These are phyloP conservation scores for Sebastes kiyomatsui DNA, from an alignment of 2,797 vertebrate genomes.

Conservation along the genomic window DNA sequence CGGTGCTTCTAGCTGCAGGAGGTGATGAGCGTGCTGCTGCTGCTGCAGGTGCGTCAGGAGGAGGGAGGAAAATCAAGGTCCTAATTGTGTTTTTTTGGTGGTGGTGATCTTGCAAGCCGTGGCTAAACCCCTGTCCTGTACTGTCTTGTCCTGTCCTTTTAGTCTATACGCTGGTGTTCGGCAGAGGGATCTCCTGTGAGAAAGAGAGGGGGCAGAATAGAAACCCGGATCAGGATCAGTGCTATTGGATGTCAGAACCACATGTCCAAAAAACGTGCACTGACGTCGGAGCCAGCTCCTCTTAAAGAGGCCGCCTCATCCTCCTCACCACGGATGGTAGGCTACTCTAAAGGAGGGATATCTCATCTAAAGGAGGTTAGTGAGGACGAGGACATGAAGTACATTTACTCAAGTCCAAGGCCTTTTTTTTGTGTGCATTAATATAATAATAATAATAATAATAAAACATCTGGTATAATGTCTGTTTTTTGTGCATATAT, in stretches of 20 bases:
- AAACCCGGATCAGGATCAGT: conserved; percentile 43
- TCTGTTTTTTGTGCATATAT: too few relatives aligned
- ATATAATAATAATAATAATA: too few relatives aligned
- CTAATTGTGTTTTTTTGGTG: conserved; percentile 13
- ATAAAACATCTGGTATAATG: too few relatives aligned
- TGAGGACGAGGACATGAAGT: too few relatives aligned
- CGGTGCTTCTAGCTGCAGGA: conserved; percentile 37
- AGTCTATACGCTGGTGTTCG: conserved; percentile 48
- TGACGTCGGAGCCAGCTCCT: conserved; percentile 68
- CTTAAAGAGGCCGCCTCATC: conserved; percentile 66
- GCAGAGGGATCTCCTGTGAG: conserved; percentile 75
- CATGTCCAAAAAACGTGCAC: conserved; percentile 58
- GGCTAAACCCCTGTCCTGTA: conserved; percentile 43
- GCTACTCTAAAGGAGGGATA: not conserved
- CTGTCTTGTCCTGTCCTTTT: not conserved
- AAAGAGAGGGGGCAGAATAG: conserved; percentile 52
- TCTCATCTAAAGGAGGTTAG: conserved; percentile 4
- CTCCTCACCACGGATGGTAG: not conserved
- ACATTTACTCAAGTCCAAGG: too few relatives aligned
- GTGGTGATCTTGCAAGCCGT: conserved; percentile 42
- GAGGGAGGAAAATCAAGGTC: conserved; percentile 26
- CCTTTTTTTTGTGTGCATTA: too few relatives aligned
- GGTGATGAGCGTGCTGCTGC: not conserved
- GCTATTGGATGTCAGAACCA: conserved; percentile 67
- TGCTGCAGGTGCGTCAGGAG: conserved; percentile 9